Conservation (phyloP, 2,797 vertebrate species). For the Hoplostethus mediterraneus region DNA sequence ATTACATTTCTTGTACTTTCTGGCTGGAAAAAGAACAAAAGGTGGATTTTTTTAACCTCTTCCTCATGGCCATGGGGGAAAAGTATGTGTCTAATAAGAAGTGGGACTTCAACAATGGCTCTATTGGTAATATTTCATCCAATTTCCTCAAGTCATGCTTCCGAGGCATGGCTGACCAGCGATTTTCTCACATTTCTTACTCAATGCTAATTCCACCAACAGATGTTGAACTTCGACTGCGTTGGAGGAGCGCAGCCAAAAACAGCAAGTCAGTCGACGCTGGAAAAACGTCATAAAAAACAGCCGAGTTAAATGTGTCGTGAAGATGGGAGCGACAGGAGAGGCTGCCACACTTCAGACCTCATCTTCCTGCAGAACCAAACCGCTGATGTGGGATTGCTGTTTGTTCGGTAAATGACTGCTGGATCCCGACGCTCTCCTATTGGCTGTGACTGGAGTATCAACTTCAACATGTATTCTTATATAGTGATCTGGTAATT, state of each 20-base stretch:
- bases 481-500: background rate
- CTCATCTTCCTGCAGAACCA: constrained; percentile 10
- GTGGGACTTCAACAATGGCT: background rate
- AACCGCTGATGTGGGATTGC: constrained; percentile 2
- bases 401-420: background rate
- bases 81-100: constrained; percentile 1
- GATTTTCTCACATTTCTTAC: constrained; percentile 1
- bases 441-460: background rate
- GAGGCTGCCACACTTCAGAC: constrained; percentile 19
- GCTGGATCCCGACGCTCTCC: background rate
- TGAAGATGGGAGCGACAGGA: constrained; percentile 13
- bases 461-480: background rate
- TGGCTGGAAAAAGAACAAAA: too few relatives aligned
- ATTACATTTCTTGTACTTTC: background rate
- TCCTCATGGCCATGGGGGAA: background rate
- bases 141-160: background rate
- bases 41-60: background rate
- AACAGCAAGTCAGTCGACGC: constrained; percentile 32
- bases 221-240: constrained; percentile 30
- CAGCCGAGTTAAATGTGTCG: constrained; percentile 31
- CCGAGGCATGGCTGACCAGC: constrained; percentile 9
- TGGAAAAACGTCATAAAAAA: constrained; percentile 37
- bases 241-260: constrained; percentile 23
- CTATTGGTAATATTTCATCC: background rate
- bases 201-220: constrained; percentile 16